A percentile compares a stretch with the other conserved stretches of the same genome.
Conservation (phyloP, 2,113 vertebrate species). For the Calidris pugnax region DNA sequence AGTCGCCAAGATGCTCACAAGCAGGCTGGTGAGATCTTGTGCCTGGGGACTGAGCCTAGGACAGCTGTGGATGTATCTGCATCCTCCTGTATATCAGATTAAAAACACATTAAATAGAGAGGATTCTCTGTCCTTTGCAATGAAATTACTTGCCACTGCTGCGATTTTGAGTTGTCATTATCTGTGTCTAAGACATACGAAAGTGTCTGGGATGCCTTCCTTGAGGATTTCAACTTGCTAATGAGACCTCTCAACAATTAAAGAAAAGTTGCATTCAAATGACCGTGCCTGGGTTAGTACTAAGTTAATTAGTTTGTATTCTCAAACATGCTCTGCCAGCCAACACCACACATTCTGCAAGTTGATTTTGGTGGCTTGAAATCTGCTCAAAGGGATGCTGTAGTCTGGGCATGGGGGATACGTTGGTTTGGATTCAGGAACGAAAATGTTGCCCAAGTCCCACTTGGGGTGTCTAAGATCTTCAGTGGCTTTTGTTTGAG, state of each 20-base stretch:
- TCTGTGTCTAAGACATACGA: not conserved
- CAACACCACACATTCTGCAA: not conserved
- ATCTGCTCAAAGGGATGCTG: not conserved
- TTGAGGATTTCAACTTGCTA: not conserved
- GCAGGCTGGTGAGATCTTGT: not conserved
- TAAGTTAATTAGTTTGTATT: not conserved
- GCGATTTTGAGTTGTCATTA: not conserved
- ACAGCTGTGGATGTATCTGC: not conserved
- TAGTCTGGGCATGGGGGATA: not conserved
- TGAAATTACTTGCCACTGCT: not conserved
- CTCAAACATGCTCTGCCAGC: not conserved
- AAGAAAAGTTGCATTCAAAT: not conserved
- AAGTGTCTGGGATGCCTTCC: not conserved
- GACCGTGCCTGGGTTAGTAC: not conserved
- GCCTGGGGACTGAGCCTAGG: not conserved
- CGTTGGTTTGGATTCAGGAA: not conserved
- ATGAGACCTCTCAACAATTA: not conserved
- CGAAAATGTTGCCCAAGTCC: not conserved
- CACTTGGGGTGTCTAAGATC: not conserved
- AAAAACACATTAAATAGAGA: not conserved
- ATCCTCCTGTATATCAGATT: not conserved
- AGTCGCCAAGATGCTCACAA: not conserved
- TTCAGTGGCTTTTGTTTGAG: not conserved
- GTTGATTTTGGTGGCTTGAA: not conserved
- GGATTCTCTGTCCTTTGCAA: not conserved